phyloP scores from a whole-genome alignment of 2,888 invertebrate species.

The Pachycephus smyrnensis region DNA sequence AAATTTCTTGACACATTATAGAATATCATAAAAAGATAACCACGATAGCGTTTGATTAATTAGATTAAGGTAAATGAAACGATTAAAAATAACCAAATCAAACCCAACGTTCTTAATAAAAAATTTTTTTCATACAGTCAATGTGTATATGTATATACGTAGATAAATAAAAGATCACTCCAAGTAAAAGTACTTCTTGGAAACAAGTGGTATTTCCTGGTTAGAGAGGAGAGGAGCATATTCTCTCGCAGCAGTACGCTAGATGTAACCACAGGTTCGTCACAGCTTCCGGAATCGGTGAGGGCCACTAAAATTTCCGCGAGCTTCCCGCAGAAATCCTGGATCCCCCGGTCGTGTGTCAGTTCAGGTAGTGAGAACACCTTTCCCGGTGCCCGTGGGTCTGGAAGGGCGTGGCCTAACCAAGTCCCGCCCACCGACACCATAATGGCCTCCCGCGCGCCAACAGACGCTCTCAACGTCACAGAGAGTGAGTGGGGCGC shows the following conservation, averaged over 20 bases:
- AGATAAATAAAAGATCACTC: background rate
- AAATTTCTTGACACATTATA: background rate
- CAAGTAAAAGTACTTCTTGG: background rate
- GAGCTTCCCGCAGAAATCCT: conserved; percentile 33
- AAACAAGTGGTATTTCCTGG: background rate
- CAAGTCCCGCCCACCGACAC: conserved; percentile 41
- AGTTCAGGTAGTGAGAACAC: conserved; percentile 16
- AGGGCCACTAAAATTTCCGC: conserved; percentile 31
- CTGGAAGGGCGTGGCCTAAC: conserved; percentile 11
- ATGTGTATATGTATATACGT: background rate
- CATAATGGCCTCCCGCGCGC: conserved; percentile 58
- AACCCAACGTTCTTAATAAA: background rate
- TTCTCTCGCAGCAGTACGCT: conserved; percentile 15
- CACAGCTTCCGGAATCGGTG: conserved; percentile 36
- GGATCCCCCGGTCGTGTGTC: conserved; percentile 40
- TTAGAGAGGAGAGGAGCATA: conserved; percentile 3
- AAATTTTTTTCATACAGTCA: background rate
- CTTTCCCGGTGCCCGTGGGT: conserved; percentile 20
- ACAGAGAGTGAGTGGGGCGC: conserved; percentile 39
- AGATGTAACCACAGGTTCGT: conserved; percentile 27
- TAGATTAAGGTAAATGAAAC: background rate
- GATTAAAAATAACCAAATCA: background rate
- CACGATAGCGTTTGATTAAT: background rate
- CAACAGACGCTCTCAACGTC: conserved; percentile 44
- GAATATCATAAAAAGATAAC: background rate